Percentiles rank a stretch among this genome's conserved stretches.
These are phyloP conservation scores for Mercenaria mercenaria DNA, from an alignment of 1,140 invertebrate genomes.

Conservation along the genomic window DNA sequence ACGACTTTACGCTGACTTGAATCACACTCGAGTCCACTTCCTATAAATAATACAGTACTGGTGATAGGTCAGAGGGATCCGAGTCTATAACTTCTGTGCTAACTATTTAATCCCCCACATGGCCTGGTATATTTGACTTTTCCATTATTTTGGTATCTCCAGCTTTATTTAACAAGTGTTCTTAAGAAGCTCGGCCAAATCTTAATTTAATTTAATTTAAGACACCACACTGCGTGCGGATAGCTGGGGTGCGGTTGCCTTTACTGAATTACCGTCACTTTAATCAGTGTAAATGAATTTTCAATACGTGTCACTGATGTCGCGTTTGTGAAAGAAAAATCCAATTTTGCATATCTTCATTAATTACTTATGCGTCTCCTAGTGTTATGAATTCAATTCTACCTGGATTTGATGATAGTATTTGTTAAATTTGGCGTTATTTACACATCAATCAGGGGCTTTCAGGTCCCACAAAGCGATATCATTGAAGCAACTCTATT, in stretches of 20 bases:
- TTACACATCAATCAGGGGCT: not conserved
- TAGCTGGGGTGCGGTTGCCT: not conserved
- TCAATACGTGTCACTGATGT: constrained; percentile 35
- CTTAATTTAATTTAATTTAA: not conserved
- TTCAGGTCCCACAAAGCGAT: not conserved
- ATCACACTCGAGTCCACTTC: no score
- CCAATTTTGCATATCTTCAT: constrained; percentile 51
- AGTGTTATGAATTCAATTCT: constrained; percentile 22
- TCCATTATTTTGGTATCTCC: no score
- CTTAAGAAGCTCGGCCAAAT: no score
- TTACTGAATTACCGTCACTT: not conserved
- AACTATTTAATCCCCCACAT: no score
- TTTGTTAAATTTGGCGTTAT: constrained; percentile 45
- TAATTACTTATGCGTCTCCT: constrained; percentile 35
- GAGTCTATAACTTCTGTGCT: no score
- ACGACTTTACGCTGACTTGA: no score
- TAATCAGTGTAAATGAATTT: constrained; percentile 10
- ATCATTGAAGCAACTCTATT: not conserved
- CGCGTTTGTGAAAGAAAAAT: constrained; percentile 21
- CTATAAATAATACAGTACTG: no score
- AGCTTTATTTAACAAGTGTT: no score
- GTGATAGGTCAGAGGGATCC: no score
- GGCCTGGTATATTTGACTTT: no score
- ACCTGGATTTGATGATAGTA: constrained; percentile 22
- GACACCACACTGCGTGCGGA: not conserved